These are phyloP conservation scores for Oreotrochilus melanogaster DNA, from an alignment of 2,113 vertebrate species.

Conservation along the genomic window DNA sequence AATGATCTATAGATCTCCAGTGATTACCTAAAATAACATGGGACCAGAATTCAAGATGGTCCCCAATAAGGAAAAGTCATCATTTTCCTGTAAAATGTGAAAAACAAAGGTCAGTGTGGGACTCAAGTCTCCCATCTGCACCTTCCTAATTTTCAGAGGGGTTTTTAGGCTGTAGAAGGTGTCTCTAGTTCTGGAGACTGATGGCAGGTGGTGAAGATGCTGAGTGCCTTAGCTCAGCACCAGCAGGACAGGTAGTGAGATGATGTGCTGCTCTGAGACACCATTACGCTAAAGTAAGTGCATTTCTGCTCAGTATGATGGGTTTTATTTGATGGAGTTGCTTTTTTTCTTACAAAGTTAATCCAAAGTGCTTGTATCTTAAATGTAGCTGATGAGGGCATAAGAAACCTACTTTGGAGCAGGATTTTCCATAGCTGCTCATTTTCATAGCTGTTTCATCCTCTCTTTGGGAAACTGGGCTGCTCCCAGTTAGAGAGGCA, in stretches of 20 bases:
- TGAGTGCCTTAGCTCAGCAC: not conserved
- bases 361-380: not conserved
- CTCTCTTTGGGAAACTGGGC: not conserved
- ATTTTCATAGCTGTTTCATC: not conserved
- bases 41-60: not conserved
- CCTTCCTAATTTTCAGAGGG: not conserved
- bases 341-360: not conserved
- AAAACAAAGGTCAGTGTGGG: not conserved
- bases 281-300: not conserved
- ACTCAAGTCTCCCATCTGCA: fast-evolving
- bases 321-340: not conserved
- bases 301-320: not conserved
- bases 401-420: not conserved
- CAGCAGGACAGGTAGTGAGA: not conserved
- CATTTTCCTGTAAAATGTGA: not conserved
- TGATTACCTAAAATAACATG: not conserved
- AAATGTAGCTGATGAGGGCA: not conserved
- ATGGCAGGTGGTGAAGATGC: not conserved
- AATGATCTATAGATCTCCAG: not conserved
- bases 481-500: not conserved
- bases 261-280: not conserved
- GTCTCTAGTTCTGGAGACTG: not conserved
- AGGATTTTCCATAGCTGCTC: not conserved
- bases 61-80: not conserved
- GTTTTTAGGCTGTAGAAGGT: not conserved